Percentiles rank a stretch among this genome's conserved stretches.
Conservation (phyloP, 2,113 vertebrate species). For the Aldabrachelys gigantea region DNA sequence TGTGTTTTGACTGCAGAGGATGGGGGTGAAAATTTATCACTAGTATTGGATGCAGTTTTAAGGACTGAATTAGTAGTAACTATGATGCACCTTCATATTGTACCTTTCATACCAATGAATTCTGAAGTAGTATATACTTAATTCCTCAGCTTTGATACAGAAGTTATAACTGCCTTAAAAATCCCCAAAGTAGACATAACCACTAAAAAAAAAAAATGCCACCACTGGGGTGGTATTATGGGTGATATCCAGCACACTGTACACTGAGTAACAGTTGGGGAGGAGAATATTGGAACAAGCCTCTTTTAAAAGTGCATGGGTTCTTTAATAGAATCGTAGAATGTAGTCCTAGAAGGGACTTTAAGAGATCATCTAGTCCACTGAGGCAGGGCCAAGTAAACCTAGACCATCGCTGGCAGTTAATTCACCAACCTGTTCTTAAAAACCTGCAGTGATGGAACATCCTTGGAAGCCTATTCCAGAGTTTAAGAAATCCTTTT, state of each 20-base stretch:
- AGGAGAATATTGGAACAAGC: neutral
- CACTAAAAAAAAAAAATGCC: neutral
- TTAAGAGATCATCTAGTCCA: neutral
- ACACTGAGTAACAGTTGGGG: neutral
- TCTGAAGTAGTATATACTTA: neutral
- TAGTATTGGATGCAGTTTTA: neutral
- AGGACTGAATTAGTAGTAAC: fast-evolving
- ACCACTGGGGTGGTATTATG: neutral
- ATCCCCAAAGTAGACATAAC: neutral
- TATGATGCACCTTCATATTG: neutral
- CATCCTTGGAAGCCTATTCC: too few species aligned
- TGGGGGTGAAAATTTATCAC: neutral
- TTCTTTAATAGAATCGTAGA: neutral
- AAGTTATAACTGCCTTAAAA: neutral
- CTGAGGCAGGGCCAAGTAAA: neutral
- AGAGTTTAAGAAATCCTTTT: too few species aligned
- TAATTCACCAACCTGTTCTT: too few species aligned
- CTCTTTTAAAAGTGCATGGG: neutral
- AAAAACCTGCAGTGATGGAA: too few species aligned
- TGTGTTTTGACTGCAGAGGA: neutral
- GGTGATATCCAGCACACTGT: neutral
- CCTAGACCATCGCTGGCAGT: neutral
- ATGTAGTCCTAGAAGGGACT: neutral
- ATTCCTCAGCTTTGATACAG: neutral
- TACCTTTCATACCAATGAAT: neutral